Evolutionary conservation across 1,140 invertebrate genomes (phyloP).

Genomic region (Hylyphantes graminicola): DNA sequence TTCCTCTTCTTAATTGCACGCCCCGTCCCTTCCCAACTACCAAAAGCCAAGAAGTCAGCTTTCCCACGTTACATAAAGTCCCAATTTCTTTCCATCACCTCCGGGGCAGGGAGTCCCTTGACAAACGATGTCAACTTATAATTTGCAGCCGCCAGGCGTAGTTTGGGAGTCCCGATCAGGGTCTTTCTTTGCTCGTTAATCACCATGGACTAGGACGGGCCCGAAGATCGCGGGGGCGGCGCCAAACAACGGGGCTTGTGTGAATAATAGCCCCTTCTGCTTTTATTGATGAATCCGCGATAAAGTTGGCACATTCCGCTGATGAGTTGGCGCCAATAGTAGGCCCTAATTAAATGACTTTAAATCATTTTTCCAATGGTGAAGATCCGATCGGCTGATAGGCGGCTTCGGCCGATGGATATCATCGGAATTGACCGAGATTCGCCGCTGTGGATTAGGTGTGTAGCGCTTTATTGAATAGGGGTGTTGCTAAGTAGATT

Average conservation of each 20-base stretch:
- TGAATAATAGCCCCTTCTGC: slow-evolving; percentile 40
- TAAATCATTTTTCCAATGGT: slow-evolving; percentile 55
- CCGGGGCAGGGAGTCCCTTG: slow-evolving; percentile 2
- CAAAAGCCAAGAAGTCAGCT: neutral
- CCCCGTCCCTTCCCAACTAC: neutral
- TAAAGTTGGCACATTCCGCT: slow-evolving; percentile 57
- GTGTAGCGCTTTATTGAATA: too few relatives aligned
- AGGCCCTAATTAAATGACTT: slow-evolving; percentile 53
- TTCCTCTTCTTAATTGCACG: slow-evolving; percentile 16
- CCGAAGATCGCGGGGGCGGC: slow-evolving; percentile 36
- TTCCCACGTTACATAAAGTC: slow-evolving; percentile 5
- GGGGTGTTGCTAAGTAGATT: too few relatives aligned
- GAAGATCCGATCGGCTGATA: too few relatives aligned
- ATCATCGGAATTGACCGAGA: too few relatives aligned
- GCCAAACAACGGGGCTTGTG: slow-evolving; percentile 25
- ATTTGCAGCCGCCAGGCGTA: slow-evolving; percentile 37
- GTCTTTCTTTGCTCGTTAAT: slow-evolving; percentile 53
- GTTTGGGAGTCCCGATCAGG: slow-evolving; percentile 27
- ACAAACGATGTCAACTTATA: slow-evolving; percentile 56
- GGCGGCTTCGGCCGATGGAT: too few relatives aligned
- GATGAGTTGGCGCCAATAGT: slow-evolving; percentile 53
- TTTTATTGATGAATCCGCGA: slow-evolving; percentile 56
- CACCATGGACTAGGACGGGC: slow-evolving; percentile 21
- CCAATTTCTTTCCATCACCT: slow-evolving; percentile 35
- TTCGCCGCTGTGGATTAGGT: too few relatives aligned